phyloP scores from a whole-genome alignment of 2,888 invertebrate species.

The Stegana nigrithorax region DNA sequence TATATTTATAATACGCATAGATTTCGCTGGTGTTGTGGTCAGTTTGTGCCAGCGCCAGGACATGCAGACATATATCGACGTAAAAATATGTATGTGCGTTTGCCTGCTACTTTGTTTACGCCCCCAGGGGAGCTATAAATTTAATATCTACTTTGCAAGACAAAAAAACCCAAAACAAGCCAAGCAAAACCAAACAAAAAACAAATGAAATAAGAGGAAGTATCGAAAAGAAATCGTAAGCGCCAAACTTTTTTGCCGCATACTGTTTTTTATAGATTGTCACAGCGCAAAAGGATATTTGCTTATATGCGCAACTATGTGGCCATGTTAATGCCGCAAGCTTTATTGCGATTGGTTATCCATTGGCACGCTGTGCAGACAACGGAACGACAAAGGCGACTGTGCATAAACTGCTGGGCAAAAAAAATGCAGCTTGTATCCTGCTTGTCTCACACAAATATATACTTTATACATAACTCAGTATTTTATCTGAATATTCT shows the following conservation, averaged over 20 bases:
- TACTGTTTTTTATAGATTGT: conserved; percentile 22
- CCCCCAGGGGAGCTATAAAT: conserved; percentile 69
- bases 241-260: background rate
- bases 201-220: background rate
- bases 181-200: conserved; percentile 9
- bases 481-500: too few species aligned
- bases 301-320: conserved; percentile 8
- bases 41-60: conserved; percentile 21
- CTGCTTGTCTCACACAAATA: too few species aligned
- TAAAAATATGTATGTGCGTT: conserved; percentile 56
- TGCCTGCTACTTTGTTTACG: conserved; percentile 54
- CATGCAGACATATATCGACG: conserved; percentile 54
- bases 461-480: too few species aligned
- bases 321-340: background rate
- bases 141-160: conserved; percentile 65
- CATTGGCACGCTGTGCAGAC: too few species aligned
- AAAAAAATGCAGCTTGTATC: too few species aligned
- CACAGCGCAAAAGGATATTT: conserved; percentile 13
- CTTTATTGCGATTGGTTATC: background rate
- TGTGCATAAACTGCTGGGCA: too few species aligned
- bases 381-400: too few species aligned
- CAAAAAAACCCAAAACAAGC: conserved; percentile 46
- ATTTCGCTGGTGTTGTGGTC: too few species aligned
- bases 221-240: background rate
- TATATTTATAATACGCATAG: conserved; percentile 57